phyloP scores from a whole-genome alignment of 1,140 invertebrate genomes.

The Drosophila lowei region DNA sequence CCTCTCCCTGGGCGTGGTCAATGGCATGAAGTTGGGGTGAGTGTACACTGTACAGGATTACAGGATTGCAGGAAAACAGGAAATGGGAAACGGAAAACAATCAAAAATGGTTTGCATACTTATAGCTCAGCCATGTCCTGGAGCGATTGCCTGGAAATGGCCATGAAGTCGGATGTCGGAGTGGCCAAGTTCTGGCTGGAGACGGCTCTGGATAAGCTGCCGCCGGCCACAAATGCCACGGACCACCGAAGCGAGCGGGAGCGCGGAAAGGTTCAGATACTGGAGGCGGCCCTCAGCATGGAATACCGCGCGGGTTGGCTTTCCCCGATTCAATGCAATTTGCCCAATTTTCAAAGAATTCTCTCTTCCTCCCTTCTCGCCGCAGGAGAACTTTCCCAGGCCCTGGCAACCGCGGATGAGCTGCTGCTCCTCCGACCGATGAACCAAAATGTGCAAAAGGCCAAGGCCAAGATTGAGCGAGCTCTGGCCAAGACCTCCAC shows the following conservation, averaged over 20 bases:
- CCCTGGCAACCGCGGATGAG: slow-evolving; percentile 53
- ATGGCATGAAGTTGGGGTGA: slow-evolving; percentile 75
- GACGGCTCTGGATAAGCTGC: slow-evolving; percentile 62
- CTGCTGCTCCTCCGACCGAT: slow-evolving; percentile 51
- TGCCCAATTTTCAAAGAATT: slow-evolving; percentile 9
- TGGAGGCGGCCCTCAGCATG: slow-evolving; percentile 51
- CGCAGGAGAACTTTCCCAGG: slow-evolving; percentile 57
- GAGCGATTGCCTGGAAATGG: slow-evolving; percentile 79
- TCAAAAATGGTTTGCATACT: slow-evolving; percentile 44
- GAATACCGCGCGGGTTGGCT: slow-evolving; percentile 68
- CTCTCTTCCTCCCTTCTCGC: not conserved
- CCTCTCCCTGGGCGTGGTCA: slow-evolving; percentile 65
- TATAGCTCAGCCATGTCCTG: slow-evolving; percentile 70
- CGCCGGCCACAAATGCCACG: slow-evolving; percentile 37
- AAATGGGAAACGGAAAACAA: slow-evolving; percentile 34
- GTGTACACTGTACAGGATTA: not conserved
- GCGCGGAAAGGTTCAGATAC: slow-evolving; percentile 48
- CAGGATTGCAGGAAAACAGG: not conserved
- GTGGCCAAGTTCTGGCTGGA: slow-evolving; percentile 76
- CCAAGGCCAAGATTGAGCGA: slow-evolving; percentile 53
- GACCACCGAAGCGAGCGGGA: slow-evolving; percentile 28
- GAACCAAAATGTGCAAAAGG: slow-evolving; percentile 40
- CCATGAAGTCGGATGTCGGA: slow-evolving; percentile 57
- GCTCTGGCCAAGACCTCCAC: slow-evolving; percentile 19
- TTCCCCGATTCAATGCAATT: slow-evolving; percentile 15